Base-by-base conservation (phyloP, 2,888 invertebrate species). In the Lepidonotus clava region DNA sequence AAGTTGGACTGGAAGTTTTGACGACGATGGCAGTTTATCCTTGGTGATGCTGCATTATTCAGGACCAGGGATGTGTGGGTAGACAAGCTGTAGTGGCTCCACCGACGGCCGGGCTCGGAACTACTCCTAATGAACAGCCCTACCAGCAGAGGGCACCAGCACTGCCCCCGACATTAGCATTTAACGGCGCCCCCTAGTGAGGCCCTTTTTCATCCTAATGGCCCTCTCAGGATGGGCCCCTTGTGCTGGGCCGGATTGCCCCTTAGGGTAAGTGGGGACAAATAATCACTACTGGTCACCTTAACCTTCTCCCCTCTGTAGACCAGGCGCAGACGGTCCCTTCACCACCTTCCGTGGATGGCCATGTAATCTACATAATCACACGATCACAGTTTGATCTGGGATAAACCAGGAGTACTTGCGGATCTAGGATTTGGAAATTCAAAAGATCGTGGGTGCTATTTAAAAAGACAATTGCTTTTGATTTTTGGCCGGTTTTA, bases 221-320 rank as follows among this genome's bases (percentile, higher is more conserved):
- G 61, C 24, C 4, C 61, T 61, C 28, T 61, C 24, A 61, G 61
- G 61, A 61, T 28, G 61, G 28, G 61, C n/a, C 61, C 28, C 61
- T 61, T 61, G 61, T 61, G n/a, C 28, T 28, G 28, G 1, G 61
- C 28, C n/a, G 56, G 61, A 24, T n/a, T n/a, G 28, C 53, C 5
- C 2, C 61, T 61, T 28, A 61, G 61, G 61, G 28, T 24, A 61
- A 61, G 61, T 61, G 61, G 61, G 24, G 61, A 61, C 61, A 61
- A 61, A 61, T 61, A 61, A 61, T 61, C 61, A 61, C 61, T 61
- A n/a, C n/a, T 53, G 24, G 28, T 24, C 61, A 61, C 61, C 61
- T n/a, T 32, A 11, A 32, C 28, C 0, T n/a, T 24, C 1, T 18
- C 28, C 61, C 61, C 61, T 61, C 4, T 46, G 46, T 46, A 18